Conservation (phyloP, 1,140 invertebrate genomes). For the Drosophila athabasca region DNA sequence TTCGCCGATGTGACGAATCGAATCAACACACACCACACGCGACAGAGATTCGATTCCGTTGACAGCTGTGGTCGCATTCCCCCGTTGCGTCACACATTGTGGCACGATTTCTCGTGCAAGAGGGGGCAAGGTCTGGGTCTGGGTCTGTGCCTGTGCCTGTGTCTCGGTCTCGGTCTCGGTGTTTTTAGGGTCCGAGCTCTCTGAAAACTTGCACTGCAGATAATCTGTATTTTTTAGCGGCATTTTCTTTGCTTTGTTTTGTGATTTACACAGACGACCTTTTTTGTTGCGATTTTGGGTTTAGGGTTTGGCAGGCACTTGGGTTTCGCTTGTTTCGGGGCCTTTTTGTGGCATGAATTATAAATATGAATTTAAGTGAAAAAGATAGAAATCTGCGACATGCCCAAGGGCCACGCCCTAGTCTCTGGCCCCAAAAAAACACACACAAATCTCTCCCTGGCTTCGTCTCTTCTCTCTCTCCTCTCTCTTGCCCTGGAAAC, state of each 20-base stretch:
- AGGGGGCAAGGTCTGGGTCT: constrained; percentile 3
- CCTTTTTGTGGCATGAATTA: constrained; percentile 47
- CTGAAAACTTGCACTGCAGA: constrained; percentile 24
- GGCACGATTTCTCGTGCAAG: constrained; percentile 18
- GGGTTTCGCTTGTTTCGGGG: constrained; percentile 1
- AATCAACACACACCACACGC: too few relatives aligned
- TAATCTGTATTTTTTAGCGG: constrained; percentile 57
- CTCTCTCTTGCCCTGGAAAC: constrained; percentile 1
- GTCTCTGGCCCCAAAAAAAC: constrained; percentile 11
- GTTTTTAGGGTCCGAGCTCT: too few relatives aligned
- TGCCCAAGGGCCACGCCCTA: constrained; percentile 31
- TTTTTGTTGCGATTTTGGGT: constrained; percentile 24
- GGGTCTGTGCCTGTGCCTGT: too few relatives aligned
- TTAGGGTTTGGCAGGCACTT: constrained; percentile 37
- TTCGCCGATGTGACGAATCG: constrained; percentile 36
- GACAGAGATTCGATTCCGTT: too few relatives aligned
- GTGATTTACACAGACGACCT: constrained; percentile 60
- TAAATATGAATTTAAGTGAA: constrained; percentile 64
- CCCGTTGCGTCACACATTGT: too few relatives aligned
- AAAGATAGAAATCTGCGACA: constrained; percentile 66
- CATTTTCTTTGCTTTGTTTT: constrained; percentile 54
- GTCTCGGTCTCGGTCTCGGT: too few relatives aligned
- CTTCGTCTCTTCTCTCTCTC: not conserved
- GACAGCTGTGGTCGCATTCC: too few relatives aligned
- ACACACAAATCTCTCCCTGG: constrained; percentile 4